Conservation (phyloP, 2,113 vertebrate genomes). For the Neolamprologus caudopunctatus region DNA sequence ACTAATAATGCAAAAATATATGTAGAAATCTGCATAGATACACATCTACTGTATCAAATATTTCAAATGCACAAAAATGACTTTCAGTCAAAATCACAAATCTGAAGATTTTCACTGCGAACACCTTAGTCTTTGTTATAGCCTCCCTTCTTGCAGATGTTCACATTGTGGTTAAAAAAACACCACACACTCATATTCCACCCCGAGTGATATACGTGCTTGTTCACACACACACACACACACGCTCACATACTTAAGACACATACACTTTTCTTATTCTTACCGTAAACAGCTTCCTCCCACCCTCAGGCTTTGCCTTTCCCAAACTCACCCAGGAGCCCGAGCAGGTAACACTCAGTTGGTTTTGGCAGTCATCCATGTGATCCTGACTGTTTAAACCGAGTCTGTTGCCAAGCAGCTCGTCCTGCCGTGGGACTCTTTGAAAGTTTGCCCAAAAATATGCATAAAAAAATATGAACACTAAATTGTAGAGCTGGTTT, state of each 20-base stretch:
- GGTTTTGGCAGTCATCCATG: constrained; percentile 57
- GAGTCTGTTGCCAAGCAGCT: constrained; percentile 43
- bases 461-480: not conserved
- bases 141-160: constrained; percentile 24
- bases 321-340: constrained; percentile 36
- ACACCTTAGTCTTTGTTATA: not conserved
- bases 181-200: constrained; percentile 1
- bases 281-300: constrained; percentile 47
- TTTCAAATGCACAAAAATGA: not conserved
- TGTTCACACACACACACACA: not conserved
- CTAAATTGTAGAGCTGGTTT: not conserved
- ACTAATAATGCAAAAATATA: not conserved
- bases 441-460: constrained; percentile 29
- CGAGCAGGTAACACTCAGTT: constrained; percentile 57
- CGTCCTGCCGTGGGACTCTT: constrained; percentile 30
- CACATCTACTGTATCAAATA: not conserved
- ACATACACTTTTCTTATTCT: constrained; percentile 24
- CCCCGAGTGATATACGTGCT: constrained; percentile 15
- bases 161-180: not conserved
- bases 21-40: not conserved
- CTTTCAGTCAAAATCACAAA: not conserved
- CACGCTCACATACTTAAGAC: not conserved
- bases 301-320: constrained; percentile 49
- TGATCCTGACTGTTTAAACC: constrained; percentile 30
- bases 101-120: not conserved